Evolutionary conservation across 2,797 vertebrate genomes (phyloP).

Genomic region (Bucorvus abyssinicus): DNA sequence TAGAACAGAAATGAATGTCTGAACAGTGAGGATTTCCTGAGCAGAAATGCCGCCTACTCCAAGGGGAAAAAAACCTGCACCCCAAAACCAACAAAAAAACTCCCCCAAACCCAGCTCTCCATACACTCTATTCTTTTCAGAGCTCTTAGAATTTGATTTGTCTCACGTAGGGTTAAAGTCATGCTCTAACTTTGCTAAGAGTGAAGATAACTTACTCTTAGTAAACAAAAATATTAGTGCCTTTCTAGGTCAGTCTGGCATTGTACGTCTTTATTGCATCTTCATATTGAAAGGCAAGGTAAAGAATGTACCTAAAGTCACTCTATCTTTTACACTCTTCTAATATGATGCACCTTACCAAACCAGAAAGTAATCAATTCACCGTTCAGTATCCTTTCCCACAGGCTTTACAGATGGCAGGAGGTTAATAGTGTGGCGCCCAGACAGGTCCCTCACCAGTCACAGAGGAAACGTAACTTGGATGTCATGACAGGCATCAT

Average conservation of each 20-base stretch:
- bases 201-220: not conserved
- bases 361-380: not conserved
- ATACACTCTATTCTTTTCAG: not conserved
- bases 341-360: not conserved
- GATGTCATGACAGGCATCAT: not conserved
- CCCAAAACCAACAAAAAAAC: not conserved
- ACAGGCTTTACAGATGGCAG: not conserved
- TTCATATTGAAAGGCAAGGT: not conserved
- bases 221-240: not conserved
- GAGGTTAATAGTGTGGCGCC: not conserved
- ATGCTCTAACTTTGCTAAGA: not conserved
- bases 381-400: not conserved
- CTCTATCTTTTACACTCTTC: not conserved
- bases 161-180: not conserved
- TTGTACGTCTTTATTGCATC: not conserved
- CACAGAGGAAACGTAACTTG: not conserved
- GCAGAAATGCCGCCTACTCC: not conserved
- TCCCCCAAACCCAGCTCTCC: not conserved
- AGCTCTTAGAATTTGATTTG: not conserved
- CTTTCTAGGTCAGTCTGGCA: not conserved
- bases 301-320: not conserved
- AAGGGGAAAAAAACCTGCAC: rapidly evolving
- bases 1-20: not conserved
- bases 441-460: not conserved
- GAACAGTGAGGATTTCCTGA: not conserved